Conservation (phyloP, 2,797 vertebrate species). For the Allenopithecus nigroviridis region DNA sequence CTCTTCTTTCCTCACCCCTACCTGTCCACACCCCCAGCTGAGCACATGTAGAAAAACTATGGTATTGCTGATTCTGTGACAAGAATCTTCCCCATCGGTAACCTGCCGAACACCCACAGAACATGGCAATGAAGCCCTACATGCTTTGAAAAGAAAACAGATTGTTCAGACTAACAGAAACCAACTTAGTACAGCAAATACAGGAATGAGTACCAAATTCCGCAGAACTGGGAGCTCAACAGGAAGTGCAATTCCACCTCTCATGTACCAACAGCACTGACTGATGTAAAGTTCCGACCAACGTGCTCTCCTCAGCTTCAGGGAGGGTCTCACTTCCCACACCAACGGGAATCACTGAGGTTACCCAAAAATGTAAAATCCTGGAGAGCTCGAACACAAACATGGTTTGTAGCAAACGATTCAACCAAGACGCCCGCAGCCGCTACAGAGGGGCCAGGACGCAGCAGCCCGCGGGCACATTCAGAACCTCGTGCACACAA, state of each 20-base stretch:
- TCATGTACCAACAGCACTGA: background rate
- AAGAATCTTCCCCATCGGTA: background rate
- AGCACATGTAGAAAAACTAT: background rate
- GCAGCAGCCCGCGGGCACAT: background rate
- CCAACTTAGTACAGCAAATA: background rate
- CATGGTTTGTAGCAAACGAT: background rate
- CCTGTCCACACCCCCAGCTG: background rate
- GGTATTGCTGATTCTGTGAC: background rate
- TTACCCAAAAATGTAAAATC: fast-evolving
- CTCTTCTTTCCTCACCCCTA: background rate
- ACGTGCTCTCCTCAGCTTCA: background rate
- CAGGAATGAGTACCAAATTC: fast-evolving
- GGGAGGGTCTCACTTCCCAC: background rate
- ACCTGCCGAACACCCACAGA: background rate
- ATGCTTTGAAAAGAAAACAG: background rate
- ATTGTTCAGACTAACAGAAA: background rate
- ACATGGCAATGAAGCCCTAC: background rate
- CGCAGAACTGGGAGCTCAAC: background rate
- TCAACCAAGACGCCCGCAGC: conserved; percentile 45
- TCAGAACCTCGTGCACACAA: conserved; percentile 54
- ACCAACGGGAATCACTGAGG: fast-evolving
- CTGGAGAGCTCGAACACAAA: background rate
- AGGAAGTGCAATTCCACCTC: background rate
- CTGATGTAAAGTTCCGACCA: background rate
- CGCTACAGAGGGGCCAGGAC: conserved; percentile 33